Evolutionary conservation across 2,113 vertebrate genomes (phyloP), one percentile per base, ranked within the genome.

Genomic region (Cebus imitator): DNA sequence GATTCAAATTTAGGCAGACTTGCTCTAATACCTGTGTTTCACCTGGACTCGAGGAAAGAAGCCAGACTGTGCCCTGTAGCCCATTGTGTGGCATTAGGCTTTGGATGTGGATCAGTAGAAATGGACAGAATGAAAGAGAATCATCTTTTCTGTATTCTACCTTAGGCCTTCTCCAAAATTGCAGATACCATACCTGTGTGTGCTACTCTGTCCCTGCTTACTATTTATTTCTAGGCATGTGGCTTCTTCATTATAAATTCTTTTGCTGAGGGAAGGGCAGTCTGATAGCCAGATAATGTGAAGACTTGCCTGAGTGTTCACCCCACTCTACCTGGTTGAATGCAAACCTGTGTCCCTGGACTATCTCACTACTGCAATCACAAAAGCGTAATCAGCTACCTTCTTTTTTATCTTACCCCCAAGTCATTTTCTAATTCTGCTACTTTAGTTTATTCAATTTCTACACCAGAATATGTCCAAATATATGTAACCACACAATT

Each of bases 391-490:
- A 66, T 52, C 78, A 83, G 20, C 13, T 16, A 17, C 30, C 23
- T 87, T 25, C 64, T 72, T 84, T 45, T 83, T 55, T 17, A 17
- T 27, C 37, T 72, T 76, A 79, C 40, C 55, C 40, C 27, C 40
- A 35, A 40, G 27, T 58, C 57, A 25, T 83, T 35, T 72, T 94
- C 73, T 87, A 84, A 81, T 72, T 85, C 43, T 72, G 18, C 45
- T 84, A 55, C 87, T 87, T 87, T 20, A 73, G 18, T 72, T 25
- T 50, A 78, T 96, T 85, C 40, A 40, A 4, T 92, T 90, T 93
- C 90, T 58, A 45, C 4, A 83, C 52, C 61, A 94, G 90, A 87
- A 48, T 97, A 96, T 92, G 83, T 91, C 35, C 93, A 97, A 76
- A 91, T 91, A 92, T 50, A 48, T 66, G 76, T 32, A 68, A 90